Percentiles rank a stretch among this genome's conserved stretches.
Evolutionary conservation across 2,888 invertebrate genomes (phyloP).

Genomic region (Macrophya alboannulata): DNA sequence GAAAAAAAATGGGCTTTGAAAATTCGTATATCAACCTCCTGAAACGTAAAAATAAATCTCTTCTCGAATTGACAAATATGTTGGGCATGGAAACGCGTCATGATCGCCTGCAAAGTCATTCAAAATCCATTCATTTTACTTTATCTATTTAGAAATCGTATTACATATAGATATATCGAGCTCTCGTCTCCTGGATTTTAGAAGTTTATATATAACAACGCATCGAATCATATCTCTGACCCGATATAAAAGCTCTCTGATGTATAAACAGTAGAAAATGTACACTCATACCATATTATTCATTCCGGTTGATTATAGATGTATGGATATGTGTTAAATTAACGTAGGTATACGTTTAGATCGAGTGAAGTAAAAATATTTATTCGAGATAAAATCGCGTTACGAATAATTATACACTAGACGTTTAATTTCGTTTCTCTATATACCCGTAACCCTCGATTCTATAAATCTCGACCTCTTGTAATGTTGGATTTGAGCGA

Average conservation of each 20-base stretch:
- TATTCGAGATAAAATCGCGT: constrained; percentile 8
- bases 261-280: neutral
- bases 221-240: too few species aligned
- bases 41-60: constrained; percentile 23
- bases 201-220: too few species aligned
- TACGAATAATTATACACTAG: constrained; percentile 7
- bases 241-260: neutral
- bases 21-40: neutral
- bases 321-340: too few species aligned
- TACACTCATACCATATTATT: constrained; percentile 11
- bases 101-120: neutral
- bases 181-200: too few species aligned
- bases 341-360: too few species aligned
- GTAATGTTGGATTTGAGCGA: neutral
- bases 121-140: neutral
- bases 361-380: constrained; percentile 1
- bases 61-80: constrained; percentile 26
- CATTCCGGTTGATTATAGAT: neutral
- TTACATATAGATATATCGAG: too few species aligned
- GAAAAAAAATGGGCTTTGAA: neutral
- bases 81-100: constrained; percentile 10
- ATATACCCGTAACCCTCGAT: neutral
- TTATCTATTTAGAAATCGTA: too few species aligned
- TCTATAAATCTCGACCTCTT: neutral
- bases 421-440: neutral